Base-by-base conservation (phyloP, 2,113 vertebrate genomes). In the Mionectes macconnelli region DNA sequence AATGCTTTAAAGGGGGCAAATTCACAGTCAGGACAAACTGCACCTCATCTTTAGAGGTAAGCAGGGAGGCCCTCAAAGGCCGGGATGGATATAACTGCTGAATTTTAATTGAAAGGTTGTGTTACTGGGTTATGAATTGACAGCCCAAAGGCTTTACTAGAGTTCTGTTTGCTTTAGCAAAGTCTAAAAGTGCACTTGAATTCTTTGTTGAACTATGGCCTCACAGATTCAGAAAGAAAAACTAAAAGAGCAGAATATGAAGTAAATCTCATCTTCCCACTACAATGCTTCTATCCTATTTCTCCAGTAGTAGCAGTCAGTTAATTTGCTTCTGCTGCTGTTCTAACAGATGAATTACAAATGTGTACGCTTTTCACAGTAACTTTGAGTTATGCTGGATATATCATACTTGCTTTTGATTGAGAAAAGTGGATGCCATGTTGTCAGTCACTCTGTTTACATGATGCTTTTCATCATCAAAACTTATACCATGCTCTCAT, bases 301-400 rank as follows among this genome's bases (percentile, higher is more conserved):
- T 95, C 59, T 95, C 47, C 44, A 11, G 57, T 40, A 8, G 45
- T 30, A 90, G 24, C 39, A 85, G 66, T 50, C 44, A 57, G 62
- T 69, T 91, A 89, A 88, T 93, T 83, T 93, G 12, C 45, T 90
- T 90, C 59, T 74, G 31, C 75, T 88, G 82, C 63, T 64, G 40
- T 81, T 93, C 74, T 55, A 63, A 59, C 28, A 83, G 39, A 70
- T 63, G 42, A 91, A 84, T 88, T 96, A 74, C 39, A 63, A 90
- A 90, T 47, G 10, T 68, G 33, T 90, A 94, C 78, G 35, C 31
- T 91, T 92, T 93, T 68, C 68, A 39, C 64, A 42, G 47, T 55
- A 90, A 80, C 47, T 90, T 84, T 70, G 39, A 30, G 27, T 90
- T 92, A 37, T 80, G 39, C 37, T 83, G 81, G 33, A n/a, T 82